A percentile compares a stretch with the other conserved stretches of the same genome.
These are phyloP conservation scores for Orthosia gracilis DNA, from an alignment of 2,888 invertebrate species.

Conservation along the genomic window DNA sequence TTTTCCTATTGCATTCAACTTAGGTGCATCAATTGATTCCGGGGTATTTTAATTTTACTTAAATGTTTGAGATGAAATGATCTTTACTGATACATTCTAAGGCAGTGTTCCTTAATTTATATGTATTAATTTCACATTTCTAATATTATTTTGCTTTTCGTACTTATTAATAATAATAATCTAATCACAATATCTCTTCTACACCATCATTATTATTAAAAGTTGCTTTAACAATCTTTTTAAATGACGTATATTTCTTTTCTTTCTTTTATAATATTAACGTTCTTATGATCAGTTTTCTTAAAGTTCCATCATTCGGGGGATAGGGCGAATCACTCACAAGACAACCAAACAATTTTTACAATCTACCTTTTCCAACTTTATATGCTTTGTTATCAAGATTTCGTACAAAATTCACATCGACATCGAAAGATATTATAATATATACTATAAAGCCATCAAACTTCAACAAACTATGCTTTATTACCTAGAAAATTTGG, in stretches of 20 bases:
- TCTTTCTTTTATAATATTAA: too few species aligned
- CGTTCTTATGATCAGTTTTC: too few species aligned
- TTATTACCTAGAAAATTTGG: slow-evolving; percentile 69
- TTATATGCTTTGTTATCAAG: background rate
- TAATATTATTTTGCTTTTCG: too few species aligned
- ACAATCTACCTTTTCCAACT: too few species aligned
- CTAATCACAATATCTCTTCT: background rate
- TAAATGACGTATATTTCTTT: too few species aligned
- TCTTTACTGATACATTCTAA: background rate
- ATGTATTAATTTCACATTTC: background rate
- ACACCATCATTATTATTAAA: background rate
- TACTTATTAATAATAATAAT: too few species aligned
- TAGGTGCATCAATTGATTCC: background rate
- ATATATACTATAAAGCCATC: slow-evolving; percentile 47
- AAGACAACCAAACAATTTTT: too few species aligned
- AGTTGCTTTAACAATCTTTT: background rate
- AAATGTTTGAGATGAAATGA: slow-evolving; percentile 1
- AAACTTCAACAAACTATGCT: slow-evolving; percentile 64
- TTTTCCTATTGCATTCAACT: slow-evolving; percentile 24
- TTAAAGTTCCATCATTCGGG: too few species aligned
- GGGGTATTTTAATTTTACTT: background rate
- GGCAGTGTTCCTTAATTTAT: too few species aligned
- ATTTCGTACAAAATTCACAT: slow-evolving; percentile 8
- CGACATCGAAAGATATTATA: slow-evolving; percentile 32
- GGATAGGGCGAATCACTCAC: too few species aligned